Percentiles rank a stretch among this genome's conserved stretches.
phyloP scores from a whole-genome alignment of 1,140 invertebrate genomes.

The Papilio dardanus region DNA sequence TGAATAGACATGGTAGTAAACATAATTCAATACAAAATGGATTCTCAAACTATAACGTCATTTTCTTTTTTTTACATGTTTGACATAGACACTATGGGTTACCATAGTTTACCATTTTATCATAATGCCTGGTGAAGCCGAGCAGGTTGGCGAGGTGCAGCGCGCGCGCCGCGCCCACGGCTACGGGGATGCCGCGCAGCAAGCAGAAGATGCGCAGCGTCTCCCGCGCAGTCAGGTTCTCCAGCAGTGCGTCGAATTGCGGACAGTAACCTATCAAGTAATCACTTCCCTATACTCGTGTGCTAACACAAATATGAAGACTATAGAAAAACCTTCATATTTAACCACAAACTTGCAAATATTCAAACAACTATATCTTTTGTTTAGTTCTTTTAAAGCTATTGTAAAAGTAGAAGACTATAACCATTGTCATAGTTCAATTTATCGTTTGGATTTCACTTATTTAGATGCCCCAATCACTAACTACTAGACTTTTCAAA shows the following conservation, averaged over 20 bases:
- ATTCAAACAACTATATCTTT: no score
- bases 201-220: constrained; percentile 88
- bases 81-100: not conserved
- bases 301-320: not conserved
- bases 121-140: constrained; percentile 80
- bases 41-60: no score
- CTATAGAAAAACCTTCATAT: no score
- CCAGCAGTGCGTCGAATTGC: constrained; percentile 89
- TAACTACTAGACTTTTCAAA: no score
- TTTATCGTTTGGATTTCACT: no score
- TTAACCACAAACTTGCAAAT: no score
- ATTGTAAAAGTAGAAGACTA: no score
- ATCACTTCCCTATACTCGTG: not conserved
- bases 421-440: no score
- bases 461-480: no score
- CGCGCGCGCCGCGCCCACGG: constrained; percentile 59
- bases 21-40: no score
- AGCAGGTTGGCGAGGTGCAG: constrained; percentile 68
- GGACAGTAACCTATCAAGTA: constrained; percentile 85
- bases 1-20: no score
- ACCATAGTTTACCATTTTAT: constrained; percentile 84
- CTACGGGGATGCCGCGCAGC: constrained; percentile 85
- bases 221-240: constrained; percentile 89
- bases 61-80: not conserved
- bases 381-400: no score